Conservation (phyloP, 2,888 invertebrate genomes). For the Dione vanillae region DNA sequence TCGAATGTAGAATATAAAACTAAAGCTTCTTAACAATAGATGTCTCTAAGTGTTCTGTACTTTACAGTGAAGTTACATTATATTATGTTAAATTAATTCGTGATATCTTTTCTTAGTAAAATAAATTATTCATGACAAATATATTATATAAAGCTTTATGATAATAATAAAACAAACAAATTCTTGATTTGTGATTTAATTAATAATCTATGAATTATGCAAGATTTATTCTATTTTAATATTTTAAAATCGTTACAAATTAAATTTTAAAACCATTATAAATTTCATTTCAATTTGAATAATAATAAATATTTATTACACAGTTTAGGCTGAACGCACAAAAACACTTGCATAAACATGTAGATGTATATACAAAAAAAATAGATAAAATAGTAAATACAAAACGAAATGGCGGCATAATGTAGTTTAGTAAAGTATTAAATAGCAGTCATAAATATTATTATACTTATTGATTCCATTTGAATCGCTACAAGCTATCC, state of each 20-base stretch:
- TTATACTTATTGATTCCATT: conserved; percentile 56
- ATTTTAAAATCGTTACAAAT: neutral
- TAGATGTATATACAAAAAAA: neutral
- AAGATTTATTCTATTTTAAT: neutral
- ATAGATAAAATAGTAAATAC: conserved; percentile 14
- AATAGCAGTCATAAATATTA: conserved; percentile 43
- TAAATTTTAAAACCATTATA: no score
- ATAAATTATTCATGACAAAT: neutral
- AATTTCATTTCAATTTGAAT: no score
- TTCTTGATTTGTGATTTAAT: neutral
- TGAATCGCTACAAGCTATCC: conserved; percentile 54
- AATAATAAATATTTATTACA: neutral
- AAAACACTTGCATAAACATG: neutral
- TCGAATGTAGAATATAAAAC: neutral
- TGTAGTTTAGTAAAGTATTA: conserved; percentile 32
- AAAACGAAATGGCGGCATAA: conserved; percentile 30
- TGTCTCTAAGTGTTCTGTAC: conserved; percentile 4
- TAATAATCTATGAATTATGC: neutral
- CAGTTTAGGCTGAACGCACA: neutral
- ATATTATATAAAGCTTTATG: neutral
- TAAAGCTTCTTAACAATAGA: neutral
- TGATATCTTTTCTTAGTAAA: neutral
- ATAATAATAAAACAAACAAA: neutral
- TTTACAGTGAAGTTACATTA: neutral
- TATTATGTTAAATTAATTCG: neutral